These are phyloP conservation scores for Argyra leucocephala DNA, from an alignment of 2,888 invertebrate genomes.

Conservation along the genomic window DNA sequence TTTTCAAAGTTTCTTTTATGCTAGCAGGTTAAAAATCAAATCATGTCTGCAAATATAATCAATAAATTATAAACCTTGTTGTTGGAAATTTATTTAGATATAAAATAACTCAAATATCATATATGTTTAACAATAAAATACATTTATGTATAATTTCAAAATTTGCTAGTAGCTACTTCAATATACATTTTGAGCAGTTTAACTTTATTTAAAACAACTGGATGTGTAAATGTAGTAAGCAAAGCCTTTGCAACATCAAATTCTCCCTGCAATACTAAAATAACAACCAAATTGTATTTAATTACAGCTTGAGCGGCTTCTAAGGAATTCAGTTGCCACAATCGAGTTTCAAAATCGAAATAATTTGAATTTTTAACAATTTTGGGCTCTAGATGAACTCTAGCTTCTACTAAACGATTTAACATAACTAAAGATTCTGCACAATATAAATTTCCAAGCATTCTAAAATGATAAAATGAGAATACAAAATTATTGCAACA, in stretches of 20 bases:
- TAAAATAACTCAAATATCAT: no score
- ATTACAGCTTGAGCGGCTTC: conserved; percentile 60
- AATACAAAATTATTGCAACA: conserved; percentile 9
- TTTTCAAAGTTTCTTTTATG: no score
- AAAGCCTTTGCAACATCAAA: conserved; percentile 50
- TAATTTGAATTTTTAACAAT: conserved; percentile 53
- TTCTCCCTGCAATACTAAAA: conserved; percentile 64
- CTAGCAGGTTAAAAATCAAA: no score
- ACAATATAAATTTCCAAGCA: conserved; percentile 79
- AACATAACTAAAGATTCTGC: conserved; percentile 77
- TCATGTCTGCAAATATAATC: no score
- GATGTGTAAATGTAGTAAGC: conserved; percentile 35
- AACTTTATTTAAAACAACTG: conserved; percentile 35
- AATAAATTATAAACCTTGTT: no score
- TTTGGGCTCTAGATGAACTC: conserved; percentile 71
- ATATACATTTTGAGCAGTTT: conserved; percentile 48
- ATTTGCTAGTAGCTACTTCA: conserved; percentile 44
- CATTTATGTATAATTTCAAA: not conserved
- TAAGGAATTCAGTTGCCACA: conserved; percentile 48
- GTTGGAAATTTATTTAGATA: no score
- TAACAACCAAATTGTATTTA: conserved; percentile 69
- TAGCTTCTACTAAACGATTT: conserved; percentile 73
- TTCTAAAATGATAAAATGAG: conserved; percentile 43
- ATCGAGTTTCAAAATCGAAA: conserved; percentile 45
- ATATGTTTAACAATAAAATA: no score